Percentiles rank a stretch among this genome's conserved stretches.
Conservation (phyloP, 1,140 invertebrate species). For the Drosophila chauvacae region DNA sequence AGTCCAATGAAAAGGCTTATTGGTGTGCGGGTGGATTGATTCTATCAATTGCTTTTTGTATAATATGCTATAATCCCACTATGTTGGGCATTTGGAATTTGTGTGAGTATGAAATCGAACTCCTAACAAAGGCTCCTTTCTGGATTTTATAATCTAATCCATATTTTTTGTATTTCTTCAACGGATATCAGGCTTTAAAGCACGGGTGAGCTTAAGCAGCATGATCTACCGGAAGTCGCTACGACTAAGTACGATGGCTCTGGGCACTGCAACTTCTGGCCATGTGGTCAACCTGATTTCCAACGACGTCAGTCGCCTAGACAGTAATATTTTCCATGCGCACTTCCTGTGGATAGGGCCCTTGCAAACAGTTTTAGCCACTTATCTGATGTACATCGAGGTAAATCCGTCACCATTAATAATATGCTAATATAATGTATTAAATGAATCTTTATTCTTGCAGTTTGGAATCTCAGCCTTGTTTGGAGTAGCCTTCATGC, state of each 20-base stretch:
- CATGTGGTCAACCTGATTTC: constrained; percentile 96
- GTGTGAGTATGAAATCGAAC: constrained; percentile 81
- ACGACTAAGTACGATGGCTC: constrained; percentile 88
- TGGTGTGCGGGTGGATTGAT: constrained; percentile 89
- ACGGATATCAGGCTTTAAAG: constrained; percentile 86
- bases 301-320: constrained; percentile 93
- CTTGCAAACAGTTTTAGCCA: constrained; percentile 90
- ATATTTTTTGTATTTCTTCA: not conserved
- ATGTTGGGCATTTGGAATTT: constrained; percentile 90
- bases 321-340: constrained; percentile 87
- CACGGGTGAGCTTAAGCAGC: constrained; percentile 90
- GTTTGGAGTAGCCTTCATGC: constrained; percentile 90
- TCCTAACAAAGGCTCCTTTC: no score
- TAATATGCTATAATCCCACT: constrained; percentile 90
- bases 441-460: no score
- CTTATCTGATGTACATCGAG: constrained; percentile 90
- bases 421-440: no score
- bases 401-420: constrained; percentile 3
- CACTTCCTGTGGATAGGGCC: constrained; percentile 93
- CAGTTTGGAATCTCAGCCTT: constrained; percentile 90
- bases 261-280: constrained; percentile 91
- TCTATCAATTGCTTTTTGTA: constrained; percentile 88
- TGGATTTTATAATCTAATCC: not conserved
- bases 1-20: constrained; percentile 86
- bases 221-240: constrained; percentile 82